Evolutionary conservation across 2,888 invertebrate genomes (phyloP), one percentile per base, ranked within the genome.

Genomic region (Ophioninae sp.): DNA sequence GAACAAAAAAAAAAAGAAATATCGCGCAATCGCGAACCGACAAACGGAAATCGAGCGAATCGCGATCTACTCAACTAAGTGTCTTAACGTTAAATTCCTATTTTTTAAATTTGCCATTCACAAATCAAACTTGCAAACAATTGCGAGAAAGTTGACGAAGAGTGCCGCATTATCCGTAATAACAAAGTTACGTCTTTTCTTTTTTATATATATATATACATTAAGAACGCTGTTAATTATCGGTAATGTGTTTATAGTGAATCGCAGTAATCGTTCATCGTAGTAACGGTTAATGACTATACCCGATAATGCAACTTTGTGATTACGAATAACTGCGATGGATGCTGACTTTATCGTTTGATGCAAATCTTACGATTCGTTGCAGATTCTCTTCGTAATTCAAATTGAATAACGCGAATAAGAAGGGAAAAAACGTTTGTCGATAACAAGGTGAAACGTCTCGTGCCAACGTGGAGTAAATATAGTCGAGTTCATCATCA

Each of bases 1-100:
- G 50, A 39, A 62, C 44, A 44, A 23, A 59, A 10, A 39, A 10
- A 39, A 62, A 13, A 41, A 57, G 62, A 70, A 64, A 30, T 65
- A 70, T 78, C 76, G 50, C 50, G 50, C 50, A 50, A 50, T 50
- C 44, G 44, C 57, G 44, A 62, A 83, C 73, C 73, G 83, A 83
- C 74, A 30, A 21, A 62, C 57, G n/a, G 7, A 30, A 62, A 62
- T 62, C 81, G 72, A 59, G 59, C 6, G 13, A 56, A 81, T 78
- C 62, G 87, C 87, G 87, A 87, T 87, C 85, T 88, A 88, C 86
- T 88, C 86, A 88, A 90, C 88, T 86, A 89, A 90, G 89, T 90
- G 89, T 90, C 90, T 90, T 90, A 90, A 89, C 86, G 85, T 90
- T 88, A 88, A 87, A 89, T 84, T 90, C 86, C 87, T 89, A 88